A percentile compares a stretch with the other conserved stretches of the same genome.
Conservation (phyloP, 2,888 invertebrate species). For the Tubulanus polymorphus region DNA sequence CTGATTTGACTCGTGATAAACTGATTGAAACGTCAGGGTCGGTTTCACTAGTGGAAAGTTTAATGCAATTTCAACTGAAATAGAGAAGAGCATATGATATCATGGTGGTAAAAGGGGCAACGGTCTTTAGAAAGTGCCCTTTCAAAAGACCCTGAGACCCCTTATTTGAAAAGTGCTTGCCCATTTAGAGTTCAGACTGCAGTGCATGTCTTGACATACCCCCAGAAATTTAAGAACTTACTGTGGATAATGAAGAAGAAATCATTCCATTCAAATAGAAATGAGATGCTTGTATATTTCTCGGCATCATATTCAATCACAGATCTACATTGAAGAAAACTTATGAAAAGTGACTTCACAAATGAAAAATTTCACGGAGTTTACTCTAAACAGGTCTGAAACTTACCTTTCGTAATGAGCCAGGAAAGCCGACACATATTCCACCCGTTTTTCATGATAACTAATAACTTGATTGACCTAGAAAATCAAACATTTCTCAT, state of each 20-base stretch:
- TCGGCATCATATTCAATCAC: constrained; percentile 58
- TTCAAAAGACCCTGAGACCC: too few relatives aligned
- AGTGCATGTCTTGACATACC: too few relatives aligned
- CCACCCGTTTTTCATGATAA: constrained; percentile 54
- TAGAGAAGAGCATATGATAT: constrained; percentile 1
- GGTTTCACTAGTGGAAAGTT: constrained; percentile 53
- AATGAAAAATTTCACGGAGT: neutral
- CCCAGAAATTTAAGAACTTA: constrained; percentile 24
- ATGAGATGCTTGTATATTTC: constrained; percentile 56
- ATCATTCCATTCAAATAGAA: constrained; percentile 63
- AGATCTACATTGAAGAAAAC: constrained; percentile 33
- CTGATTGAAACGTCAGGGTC: constrained; percentile 50
- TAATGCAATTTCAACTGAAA: constrained; percentile 53
- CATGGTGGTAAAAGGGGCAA: too few relatives aligned
- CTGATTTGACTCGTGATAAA: constrained; percentile 48
- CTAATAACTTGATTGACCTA: constrained; percentile 39
- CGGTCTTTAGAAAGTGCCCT: too few relatives aligned
- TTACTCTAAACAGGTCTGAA: neutral
- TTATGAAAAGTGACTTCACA: neutral
- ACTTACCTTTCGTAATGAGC: constrained; percentile 51
- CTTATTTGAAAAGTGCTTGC: too few relatives aligned
- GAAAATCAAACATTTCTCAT: constrained; percentile 6
- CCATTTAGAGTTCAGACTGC: too few relatives aligned
- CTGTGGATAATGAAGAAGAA: constrained; percentile 63
- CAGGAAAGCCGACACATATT: constrained; percentile 55